phyloP scores from a whole-genome alignment of 2,888 invertebrate species.

The Ischnus inquisitorius region DNA sequence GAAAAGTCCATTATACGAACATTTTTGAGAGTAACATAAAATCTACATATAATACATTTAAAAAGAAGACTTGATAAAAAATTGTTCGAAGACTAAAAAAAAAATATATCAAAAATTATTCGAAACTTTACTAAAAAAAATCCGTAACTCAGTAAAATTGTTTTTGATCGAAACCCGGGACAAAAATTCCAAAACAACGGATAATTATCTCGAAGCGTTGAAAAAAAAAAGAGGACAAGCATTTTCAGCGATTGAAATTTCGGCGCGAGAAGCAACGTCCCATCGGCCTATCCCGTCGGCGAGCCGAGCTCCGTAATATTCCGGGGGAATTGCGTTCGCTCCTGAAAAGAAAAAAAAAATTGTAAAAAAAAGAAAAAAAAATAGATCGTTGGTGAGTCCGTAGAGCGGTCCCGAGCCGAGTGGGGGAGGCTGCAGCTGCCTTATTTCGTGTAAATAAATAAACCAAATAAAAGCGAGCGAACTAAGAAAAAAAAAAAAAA shows the following conservation, averaged over 20 bases:
- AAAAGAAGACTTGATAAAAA: background rate
- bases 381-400: too few relatives aligned
- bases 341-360: conserved; percentile 39
- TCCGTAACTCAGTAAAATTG: too few relatives aligned
- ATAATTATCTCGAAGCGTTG: too few relatives aligned
- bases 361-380: conserved; percentile 14
- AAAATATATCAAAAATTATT: too few relatives aligned
- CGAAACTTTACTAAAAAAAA: too few relatives aligned
- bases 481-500: conserved; percentile 51
- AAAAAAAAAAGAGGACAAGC: background rate
- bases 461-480: conserved; percentile 30
- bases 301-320: too few relatives aligned
- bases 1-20: too few relatives aligned
- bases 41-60: too few relatives aligned
- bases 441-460: conserved; percentile 7
- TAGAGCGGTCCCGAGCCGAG: conserved; percentile 11
- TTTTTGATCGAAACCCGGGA: too few relatives aligned
- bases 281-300: background rate
- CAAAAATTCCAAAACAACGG: too few relatives aligned
- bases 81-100: conserved; percentile 23
- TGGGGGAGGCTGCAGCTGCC: conserved; percentile 42
- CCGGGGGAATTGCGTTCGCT: too few relatives aligned
- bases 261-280: conserved; percentile 14
- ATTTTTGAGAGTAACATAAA: too few relatives aligned
- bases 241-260: background rate